These are phyloP conservation scores for Petrocephalus schoutedeni DNA, from an alignment of 2,797 vertebrate genomes.

Conservation along the genomic window DNA sequence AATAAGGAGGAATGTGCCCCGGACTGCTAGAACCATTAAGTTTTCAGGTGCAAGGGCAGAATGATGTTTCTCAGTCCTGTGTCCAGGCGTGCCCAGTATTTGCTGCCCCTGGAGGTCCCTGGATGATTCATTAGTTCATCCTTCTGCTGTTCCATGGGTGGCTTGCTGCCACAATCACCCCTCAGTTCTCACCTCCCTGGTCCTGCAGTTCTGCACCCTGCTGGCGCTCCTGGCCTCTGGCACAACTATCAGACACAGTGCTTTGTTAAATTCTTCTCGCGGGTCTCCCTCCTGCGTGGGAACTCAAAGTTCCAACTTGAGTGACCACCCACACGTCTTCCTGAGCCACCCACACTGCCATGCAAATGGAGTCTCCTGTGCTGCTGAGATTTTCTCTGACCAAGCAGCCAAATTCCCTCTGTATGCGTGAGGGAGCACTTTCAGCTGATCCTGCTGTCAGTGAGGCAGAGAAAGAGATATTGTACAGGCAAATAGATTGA, in stretches of 20 bases:
- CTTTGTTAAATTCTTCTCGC: background rate
- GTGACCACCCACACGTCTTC: background rate
- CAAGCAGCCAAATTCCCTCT: background rate
- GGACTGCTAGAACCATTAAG: background rate
- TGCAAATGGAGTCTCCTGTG: background rate
- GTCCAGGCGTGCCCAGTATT: background rate
- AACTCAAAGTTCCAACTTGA: background rate
- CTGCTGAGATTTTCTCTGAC: background rate
- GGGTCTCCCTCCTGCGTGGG: background rate
- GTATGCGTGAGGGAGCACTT: background rate
- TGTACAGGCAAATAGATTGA: background rate
- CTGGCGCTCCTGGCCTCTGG: background rate
- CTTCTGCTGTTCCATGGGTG: background rate
- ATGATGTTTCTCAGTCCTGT: background rate
- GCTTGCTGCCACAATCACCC: background rate
- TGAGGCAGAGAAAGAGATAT: background rate
- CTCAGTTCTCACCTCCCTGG: background rate
- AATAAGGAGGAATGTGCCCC: background rate
- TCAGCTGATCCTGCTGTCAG: background rate
- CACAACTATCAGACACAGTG: background rate
- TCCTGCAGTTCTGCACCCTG: background rate
- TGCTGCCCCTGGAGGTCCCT: background rate
- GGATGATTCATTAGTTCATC: background rate
- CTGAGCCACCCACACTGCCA: background rate
- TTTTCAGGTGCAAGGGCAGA: background rate